Evolutionary conservation across 92 coral and sea anemone species (phyloP), one percentile per base, ranked within the genome.

Genomic region (Parazoanthus atlanticus): DNA sequence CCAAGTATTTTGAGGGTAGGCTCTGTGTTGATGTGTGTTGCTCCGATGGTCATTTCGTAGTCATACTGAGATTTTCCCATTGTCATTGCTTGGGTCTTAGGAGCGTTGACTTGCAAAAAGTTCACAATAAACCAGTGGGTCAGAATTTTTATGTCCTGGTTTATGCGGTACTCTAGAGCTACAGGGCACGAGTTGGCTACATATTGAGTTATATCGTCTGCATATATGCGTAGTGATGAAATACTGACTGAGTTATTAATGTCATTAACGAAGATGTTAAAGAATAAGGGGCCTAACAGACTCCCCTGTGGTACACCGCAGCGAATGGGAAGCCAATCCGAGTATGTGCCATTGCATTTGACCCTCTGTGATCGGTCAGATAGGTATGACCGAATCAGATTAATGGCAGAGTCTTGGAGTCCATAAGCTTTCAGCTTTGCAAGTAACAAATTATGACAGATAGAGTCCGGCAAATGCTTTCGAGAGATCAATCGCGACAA

Each of bases 231-330:
- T 12, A 89, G 80, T 7, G 90, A 89, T 3, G 91, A 43, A 17
- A 25, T 74, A 25, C 31, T 75, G 64, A 70, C 86, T 5, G 40
- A 10, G 21, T 46, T n/a, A 49, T 89, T 81, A 21, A 89, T 41
- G 40, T 82, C 91, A 41, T 89, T 81, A 6, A 89, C 32, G 16
- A 67, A 46, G 56, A 89, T 74, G 71, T 89, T 89, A 36, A 82
- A 89, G 3, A 80, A 46, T 58, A 88, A 30, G 6, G 80, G 80
- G n/a, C 90, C 84, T 30, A 88, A 64, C 34, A 80, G 86, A 71
- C 91, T 93, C 40, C 95, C 95, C 67, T 74, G 89, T 54, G 92
- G 89, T 72, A 91, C 75, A 79, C 93, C 83, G 85, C 92, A 80
- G 71, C 85, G 86, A 82, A 88, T 30, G 25, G 28, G 31, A 8